phyloP scores from a whole-genome alignment of 2,113 vertebrate genomes.

The Rostratula benghalensis region DNA sequence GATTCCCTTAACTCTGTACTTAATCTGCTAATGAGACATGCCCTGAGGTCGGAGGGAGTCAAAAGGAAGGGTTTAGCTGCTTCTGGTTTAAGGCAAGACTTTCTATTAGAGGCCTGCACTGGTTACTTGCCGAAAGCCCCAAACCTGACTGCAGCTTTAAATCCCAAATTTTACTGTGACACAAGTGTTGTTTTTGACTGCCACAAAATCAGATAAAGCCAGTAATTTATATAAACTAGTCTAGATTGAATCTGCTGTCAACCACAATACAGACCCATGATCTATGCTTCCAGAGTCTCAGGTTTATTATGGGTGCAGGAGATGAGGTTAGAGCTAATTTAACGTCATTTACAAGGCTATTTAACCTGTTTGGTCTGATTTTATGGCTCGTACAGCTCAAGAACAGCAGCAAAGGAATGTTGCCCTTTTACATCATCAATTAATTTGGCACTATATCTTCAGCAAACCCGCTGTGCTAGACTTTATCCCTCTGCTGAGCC shows the following conservation, averaged over 20 bases:
- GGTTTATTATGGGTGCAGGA: neutral
- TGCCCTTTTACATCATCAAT: neutral
- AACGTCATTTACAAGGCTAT: neutral
- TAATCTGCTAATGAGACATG: constrained; percentile 59
- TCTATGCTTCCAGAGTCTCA: neutral
- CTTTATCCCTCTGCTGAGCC: neutral
- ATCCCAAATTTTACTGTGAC: neutral
- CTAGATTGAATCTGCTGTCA: neutral
- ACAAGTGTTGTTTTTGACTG: neutral
- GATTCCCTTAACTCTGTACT: constrained; percentile 27
- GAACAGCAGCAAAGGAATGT: neutral
- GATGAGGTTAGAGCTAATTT: neutral
- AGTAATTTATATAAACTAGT: neutral
- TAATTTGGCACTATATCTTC: neutral
- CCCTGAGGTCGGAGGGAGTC: neutral
- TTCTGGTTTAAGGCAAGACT: neutral
- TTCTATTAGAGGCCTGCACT: neutral
- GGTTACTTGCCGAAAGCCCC: neutral
- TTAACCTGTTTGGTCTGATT: neutral
- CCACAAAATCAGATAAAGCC: constrained; percentile 27
- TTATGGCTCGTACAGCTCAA: neutral
- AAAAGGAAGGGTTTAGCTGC: neutral
- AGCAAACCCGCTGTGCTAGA: neutral
- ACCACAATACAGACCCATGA: neutral
- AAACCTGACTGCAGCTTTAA: neutral